These are phyloP conservation scores for Gobio gobio DNA, from an alignment of 2,113 vertebrate genomes.

Conservation along the genomic window DNA sequence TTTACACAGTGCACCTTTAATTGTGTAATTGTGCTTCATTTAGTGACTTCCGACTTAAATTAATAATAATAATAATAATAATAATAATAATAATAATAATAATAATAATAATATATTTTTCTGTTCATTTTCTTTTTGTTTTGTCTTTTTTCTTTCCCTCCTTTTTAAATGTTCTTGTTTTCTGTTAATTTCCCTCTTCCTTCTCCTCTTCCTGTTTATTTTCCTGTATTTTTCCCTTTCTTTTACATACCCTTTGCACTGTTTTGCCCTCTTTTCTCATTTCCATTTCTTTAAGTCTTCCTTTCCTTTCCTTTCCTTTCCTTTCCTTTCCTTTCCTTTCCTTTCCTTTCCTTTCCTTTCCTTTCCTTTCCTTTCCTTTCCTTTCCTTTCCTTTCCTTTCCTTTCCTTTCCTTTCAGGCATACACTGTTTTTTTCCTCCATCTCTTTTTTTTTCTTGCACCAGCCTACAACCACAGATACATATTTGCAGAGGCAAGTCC, in stretches of 20 bases:
- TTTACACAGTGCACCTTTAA: too few relatives aligned
- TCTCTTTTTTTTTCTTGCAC: background rate
- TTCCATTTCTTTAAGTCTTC: background rate
- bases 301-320: too few relatives aligned
- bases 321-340: background rate
- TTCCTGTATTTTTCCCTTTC: background rate
- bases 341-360: background rate
- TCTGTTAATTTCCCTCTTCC: background rate
- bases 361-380: background rate
- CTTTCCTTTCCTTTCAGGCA: background rate
- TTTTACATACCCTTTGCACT: background rate
- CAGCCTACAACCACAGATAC: background rate
- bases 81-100: too few relatives aligned
- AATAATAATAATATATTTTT: too few relatives aligned
- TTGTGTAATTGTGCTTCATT: background rate
- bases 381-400: background rate
- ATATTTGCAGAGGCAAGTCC: constrained; percentile 9
- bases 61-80: too few relatives aligned
- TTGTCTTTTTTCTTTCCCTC: too few relatives aligned
- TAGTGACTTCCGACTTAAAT: background rate
- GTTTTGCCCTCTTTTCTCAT: too few relatives aligned
- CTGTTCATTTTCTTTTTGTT: too few relatives aligned
- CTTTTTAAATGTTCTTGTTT: background rate
- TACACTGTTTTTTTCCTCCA: background rate
- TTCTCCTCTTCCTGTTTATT: background rate